Conservation (phyloP, 2,113 vertebrate species). For the Rafetus swinhoei region DNA sequence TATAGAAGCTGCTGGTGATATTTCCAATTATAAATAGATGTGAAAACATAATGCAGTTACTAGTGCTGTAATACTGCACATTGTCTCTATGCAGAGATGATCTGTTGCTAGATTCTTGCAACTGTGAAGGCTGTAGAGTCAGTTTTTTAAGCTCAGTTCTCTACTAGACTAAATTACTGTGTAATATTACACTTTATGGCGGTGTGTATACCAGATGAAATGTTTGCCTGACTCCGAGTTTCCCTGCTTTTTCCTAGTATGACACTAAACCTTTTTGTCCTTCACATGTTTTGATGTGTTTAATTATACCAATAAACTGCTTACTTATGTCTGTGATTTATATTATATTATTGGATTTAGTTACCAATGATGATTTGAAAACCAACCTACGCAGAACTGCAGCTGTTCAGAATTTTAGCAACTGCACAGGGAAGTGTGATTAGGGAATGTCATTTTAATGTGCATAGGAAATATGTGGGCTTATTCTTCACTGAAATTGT, state of each 20-base stretch:
- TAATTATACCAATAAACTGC: conserved; percentile 2
- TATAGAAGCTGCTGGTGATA: not conserved
- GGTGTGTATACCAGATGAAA: not conserved
- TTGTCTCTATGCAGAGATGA: not conserved
- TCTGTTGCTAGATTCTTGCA: not conserved
- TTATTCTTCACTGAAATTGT: conserved; percentile 12
- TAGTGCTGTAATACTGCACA: not conserved
- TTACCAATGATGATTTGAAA: conserved; percentile 27
- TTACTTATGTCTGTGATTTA: conserved; percentile 2
- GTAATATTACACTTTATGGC: not conserved
- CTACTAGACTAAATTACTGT: not conserved
- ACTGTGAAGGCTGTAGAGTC: not conserved
- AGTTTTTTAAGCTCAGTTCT: not conserved
- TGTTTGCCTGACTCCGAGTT: not conserved
- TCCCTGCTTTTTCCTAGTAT: not conserved
- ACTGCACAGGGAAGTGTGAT: conserved; percentile 23
- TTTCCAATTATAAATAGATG: not conserved
- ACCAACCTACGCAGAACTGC: conserved; percentile 25
- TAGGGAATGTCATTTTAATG: conserved; percentile 37
- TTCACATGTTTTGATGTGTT: not conserved
- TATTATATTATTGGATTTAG: conserved; percentile 23
- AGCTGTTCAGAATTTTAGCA: conserved; percentile 50
- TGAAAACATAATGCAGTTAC: not conserved
- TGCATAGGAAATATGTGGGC: conserved; percentile 33
- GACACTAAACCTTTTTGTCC: not conserved